Evolutionary conservation across 2,797 vertebrate genomes (phyloP).

Genomic region (Sandelia bainsii): DNA sequence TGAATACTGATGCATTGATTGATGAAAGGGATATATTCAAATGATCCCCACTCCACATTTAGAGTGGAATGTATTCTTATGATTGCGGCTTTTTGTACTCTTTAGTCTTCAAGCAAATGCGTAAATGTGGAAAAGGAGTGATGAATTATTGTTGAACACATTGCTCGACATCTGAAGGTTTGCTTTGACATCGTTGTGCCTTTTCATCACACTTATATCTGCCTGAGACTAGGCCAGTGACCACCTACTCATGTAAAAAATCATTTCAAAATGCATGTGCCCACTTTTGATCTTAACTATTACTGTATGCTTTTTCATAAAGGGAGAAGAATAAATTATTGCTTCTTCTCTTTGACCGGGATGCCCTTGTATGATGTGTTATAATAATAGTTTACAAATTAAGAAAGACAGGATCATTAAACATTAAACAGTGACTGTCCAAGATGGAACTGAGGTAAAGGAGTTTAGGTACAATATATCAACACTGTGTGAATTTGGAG

Average conservation of each 20-base stretch:
- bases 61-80: conserved; percentile 3
- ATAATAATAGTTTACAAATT: neutral
- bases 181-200: conserved; percentile 63
- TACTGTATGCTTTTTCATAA: conserved; percentile 17
- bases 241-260: conserved; percentile 34
- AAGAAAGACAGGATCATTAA: too few species aligned
- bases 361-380: neutral
- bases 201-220: conserved; percentile 47
- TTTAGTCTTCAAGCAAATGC: conserved; percentile 30
- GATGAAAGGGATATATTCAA: neutral
- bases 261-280: conserved; percentile 12
- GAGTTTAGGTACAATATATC: too few species aligned
- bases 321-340: conserved; percentile 21
- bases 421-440: neutral
- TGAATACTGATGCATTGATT: neutral
- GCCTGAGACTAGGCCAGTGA: conserved; percentile 45
- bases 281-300: conserved; percentile 46
- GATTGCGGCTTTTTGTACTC: conserved; percentile 12
- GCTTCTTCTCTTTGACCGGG: conserved; percentile 19
- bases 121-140: conserved; percentile 46
- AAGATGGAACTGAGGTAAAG: neutral
- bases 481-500: too few species aligned
- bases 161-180: conserved; percentile 55
- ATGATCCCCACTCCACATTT: neutral
- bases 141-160: conserved; percentile 49